These are phyloP conservation scores for Oenanthe melanoleuca DNA, from an alignment of 2,113 vertebrate genomes.

Conservation along the genomic window DNA sequence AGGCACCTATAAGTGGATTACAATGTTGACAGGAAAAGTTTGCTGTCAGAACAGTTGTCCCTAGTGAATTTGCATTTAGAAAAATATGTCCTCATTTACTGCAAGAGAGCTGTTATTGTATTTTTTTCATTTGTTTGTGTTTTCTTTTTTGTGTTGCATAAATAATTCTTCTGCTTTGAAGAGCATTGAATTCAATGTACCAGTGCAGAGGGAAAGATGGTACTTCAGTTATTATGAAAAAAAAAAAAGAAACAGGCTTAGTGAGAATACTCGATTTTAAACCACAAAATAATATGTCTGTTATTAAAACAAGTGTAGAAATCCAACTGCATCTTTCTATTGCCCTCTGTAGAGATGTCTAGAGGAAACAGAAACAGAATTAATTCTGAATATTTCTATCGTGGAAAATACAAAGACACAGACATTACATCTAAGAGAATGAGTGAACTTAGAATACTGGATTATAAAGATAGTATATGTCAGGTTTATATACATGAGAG, in stretches of 20 bases:
- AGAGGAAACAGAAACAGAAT: background rate
- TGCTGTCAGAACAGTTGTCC: background rate
- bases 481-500: background rate
- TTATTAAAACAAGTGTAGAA: background rate
- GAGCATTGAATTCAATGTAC: background rate
- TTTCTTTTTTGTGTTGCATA: background rate
- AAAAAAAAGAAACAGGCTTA: background rate
- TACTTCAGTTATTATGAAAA: background rate
- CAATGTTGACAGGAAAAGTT: background rate
- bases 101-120: background rate
- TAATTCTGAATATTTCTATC: background rate
- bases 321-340: background rate
- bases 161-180: background rate
- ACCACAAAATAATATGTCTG: background rate
- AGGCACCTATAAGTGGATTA: background rate
- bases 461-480: background rate
- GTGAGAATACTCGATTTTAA: background rate
- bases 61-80: background rate
- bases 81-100: background rate
- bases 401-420: background rate
- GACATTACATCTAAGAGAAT: background rate
- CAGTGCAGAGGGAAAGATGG: background rate
- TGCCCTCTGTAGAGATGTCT: background rate
- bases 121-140: background rate
- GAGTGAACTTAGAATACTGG: background rate